A percentile compares a stretch with the other conserved stretches of the same genome.
Evolutionary conservation across 1,140 invertebrate species (phyloP).

Genomic region (Brachionus sp.): DNA sequence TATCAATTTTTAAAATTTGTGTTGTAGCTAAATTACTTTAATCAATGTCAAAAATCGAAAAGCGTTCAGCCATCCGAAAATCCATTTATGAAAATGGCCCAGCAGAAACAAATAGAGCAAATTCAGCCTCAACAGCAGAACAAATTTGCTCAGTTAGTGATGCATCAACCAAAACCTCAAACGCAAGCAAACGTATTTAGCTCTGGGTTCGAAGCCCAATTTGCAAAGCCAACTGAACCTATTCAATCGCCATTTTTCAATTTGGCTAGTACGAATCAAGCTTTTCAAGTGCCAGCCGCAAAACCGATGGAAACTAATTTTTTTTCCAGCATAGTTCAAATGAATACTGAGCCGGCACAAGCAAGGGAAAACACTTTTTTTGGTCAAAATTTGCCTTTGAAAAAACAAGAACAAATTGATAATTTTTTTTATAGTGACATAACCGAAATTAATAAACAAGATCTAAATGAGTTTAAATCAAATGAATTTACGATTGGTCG

Average conservation of each 20-base stretch:
- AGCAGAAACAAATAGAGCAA: background rate
- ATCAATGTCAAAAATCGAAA: background rate
- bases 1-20: background rate
- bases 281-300: background rate
- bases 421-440: background rate
- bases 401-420: background rate
- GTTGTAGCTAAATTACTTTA: conserved; percentile 2
- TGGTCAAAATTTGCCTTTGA: background rate
- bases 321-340: conserved; percentile 7
- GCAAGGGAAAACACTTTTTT: background rate
- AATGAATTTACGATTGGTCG: conserved; percentile 35
- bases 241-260: background rate
- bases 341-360: background rate
- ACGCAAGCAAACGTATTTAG: background rate
- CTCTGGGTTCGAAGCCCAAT: background rate
- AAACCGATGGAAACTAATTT: background rate
- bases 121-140: background rate
- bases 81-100: conserved; percentile 24
- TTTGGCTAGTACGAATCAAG: background rate
- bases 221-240: background rate
- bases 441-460: background rate
- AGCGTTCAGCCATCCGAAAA: background rate
- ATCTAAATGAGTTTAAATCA: conserved; percentile 26
- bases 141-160: background rate
- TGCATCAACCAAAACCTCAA: background rate